Conservation (phyloP, 2,797 vertebrate genomes). For the Xenops minutus region DNA sequence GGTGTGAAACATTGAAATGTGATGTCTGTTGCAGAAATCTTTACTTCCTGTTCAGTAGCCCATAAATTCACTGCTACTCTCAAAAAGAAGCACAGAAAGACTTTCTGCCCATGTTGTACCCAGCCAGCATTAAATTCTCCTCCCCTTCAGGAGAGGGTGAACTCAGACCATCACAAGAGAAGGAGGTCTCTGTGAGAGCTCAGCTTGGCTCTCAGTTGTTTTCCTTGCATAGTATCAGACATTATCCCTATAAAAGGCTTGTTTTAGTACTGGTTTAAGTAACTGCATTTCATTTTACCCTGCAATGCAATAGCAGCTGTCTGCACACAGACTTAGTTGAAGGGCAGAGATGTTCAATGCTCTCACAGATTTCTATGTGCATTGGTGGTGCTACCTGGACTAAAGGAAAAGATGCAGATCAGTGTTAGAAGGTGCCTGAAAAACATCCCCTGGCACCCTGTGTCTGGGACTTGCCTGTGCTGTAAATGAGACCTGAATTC, state of each 20-base stretch:
- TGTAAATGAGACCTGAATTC: accelerated
- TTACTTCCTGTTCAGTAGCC: neutral
- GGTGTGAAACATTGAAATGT: neutral
- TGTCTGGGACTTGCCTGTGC: neutral
- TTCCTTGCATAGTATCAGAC: neutral
- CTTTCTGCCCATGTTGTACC: neutral
- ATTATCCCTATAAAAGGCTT: neutral
- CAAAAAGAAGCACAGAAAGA: neutral
- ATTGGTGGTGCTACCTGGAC: neutral
- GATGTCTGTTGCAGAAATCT: neutral
- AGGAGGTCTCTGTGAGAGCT: neutral
- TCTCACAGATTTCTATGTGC: neutral
- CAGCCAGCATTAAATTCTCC: neutral
- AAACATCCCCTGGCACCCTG: accelerated
- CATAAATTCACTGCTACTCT: neutral
- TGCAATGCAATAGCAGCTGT: neutral
- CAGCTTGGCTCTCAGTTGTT: accelerated
- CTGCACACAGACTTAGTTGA: neutral
- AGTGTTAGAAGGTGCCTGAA: neutral
- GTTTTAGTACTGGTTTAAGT: neutral
- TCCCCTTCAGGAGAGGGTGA: neutral
- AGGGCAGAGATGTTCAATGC: neutral
- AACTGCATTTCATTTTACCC: neutral
- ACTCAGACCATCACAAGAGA: neutral
- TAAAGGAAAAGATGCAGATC: neutral